Evolutionary conservation across 2,797 vertebrate species (phyloP).

Genomic region (Neostethus bicornis): DNA sequence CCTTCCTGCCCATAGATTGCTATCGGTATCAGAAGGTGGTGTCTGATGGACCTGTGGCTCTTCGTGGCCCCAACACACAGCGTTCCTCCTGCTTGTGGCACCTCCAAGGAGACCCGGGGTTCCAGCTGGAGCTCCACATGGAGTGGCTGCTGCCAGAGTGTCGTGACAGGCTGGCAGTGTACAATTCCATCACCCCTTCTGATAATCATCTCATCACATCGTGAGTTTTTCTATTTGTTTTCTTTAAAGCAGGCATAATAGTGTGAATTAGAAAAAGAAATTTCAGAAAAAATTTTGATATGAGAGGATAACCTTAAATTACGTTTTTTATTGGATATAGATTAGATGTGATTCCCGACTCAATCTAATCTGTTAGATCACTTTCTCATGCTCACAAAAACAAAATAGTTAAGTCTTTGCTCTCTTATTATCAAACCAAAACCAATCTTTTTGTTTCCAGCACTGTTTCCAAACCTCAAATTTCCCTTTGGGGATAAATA

Average conservation of each 20-base stretch:
- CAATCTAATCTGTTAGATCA: too few species aligned
- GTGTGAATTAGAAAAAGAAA: background rate
- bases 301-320: too few species aligned
- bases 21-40: slow-evolving; percentile 84
- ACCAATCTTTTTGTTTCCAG: too few species aligned
- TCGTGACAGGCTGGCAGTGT: slow-evolving; percentile 88
- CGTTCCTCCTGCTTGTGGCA: slow-evolving; percentile 91
- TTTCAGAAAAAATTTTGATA: background rate
- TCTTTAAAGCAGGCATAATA: too few species aligned
- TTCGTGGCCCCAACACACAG: slow-evolving; percentile 84
- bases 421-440: too few species aligned
- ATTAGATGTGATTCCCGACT: too few species aligned
- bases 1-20: slow-evolving; percentile 80
- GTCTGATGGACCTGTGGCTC: slow-evolving; percentile 52
- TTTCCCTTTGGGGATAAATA: too few species aligned
- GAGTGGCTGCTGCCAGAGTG: slow-evolving; percentile 89
- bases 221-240: slow-evolving; percentile 74
- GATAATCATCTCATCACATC: slow-evolving; percentile 88
- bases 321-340: too few species aligned
- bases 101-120: slow-evolving; percentile 79
- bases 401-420: too few species aligned
- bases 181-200: slow-evolving; percentile 80
- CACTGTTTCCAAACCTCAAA: too few species aligned
- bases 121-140: slow-evolving; percentile 86
- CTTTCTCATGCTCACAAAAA: too few species aligned